Evolutionary conservation across 2,888 invertebrate species (phyloP).

Genomic region (Eueremaeus valkanovi): DNA sequence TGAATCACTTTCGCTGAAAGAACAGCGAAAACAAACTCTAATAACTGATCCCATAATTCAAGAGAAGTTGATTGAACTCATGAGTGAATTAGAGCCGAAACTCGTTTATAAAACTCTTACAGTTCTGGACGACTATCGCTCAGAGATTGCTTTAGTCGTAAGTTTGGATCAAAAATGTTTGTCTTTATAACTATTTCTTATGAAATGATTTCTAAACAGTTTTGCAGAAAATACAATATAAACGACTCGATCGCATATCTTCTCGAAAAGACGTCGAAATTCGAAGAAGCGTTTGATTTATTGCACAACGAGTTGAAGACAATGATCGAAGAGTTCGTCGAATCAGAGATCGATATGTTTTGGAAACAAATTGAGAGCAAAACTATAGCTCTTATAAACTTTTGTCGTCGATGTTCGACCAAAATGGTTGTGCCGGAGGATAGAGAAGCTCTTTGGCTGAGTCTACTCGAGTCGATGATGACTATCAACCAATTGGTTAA

Average conservation of each 20-base stretch:
- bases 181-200: neutral
- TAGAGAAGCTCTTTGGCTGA: constrained; percentile 57
- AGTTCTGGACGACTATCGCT: constrained; percentile 44
- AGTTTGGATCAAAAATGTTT: neutral
- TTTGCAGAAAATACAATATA: constrained; percentile 62
- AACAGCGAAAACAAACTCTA: constrained; percentile 44
- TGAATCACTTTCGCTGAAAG: neutral
- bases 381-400: constrained; percentile 52
- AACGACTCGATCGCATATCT: constrained; percentile 67
- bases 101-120: constrained; percentile 52
- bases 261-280: constrained; percentile 64
- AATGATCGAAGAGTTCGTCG: constrained; percentile 4
- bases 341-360: constrained; percentile 49
- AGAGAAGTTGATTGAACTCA: constrained; percentile 62
- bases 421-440: constrained; percentile 53
- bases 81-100: constrained; percentile 60
- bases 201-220: constrained; percentile 51
- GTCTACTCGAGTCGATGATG: constrained; percentile 52
- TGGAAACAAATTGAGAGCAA: constrained; percentile 46
- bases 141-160: constrained; percentile 15
- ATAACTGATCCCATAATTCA: constrained; percentile 56
- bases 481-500: constrained; percentile 10
- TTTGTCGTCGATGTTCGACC: constrained; percentile 56
- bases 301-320: constrained; percentile 46
- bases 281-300: constrained; percentile 64